These are phyloP conservation scores for Oreochromis mossambicus DNA, from an alignment of 2,797 vertebrate genomes.

Conservation along the genomic window DNA sequence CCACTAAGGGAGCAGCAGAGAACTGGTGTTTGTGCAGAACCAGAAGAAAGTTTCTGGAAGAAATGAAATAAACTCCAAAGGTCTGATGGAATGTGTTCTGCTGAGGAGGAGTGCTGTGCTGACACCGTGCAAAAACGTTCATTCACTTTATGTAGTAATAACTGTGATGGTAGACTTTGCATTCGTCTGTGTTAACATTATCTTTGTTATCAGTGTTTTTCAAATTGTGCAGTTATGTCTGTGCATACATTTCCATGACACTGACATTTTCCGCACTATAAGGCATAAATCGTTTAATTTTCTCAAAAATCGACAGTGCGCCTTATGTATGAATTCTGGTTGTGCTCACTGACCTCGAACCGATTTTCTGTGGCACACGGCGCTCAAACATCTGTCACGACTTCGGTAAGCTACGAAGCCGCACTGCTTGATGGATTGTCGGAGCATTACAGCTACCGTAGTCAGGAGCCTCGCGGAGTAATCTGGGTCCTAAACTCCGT, in stretches of 20 bases:
- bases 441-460: accelerated
- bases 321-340: neutral
- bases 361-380: accelerated
- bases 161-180: neutral
- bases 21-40: neutral
- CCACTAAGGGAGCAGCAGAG: neutral
- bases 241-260: neutral
- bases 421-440: neutral
- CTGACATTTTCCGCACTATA: neutral
- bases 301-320: accelerated
- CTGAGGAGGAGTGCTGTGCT: neutral
- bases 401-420: too few species aligned
- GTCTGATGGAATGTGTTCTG: neutral
- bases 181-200: accelerated
- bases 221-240: neutral
- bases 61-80: neutral
- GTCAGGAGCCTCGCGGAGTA: accelerated
- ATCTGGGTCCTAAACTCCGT: neutral
- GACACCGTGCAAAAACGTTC: accelerated
- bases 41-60: neutral
- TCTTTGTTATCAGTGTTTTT: neutral
- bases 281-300: neutral
- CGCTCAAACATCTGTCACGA: too few species aligned
- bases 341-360: neutral
- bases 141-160: neutral